Evolutionary conservation across 1,140 invertebrate species (phyloP).

Genomic region (Drosophila melanica): DNA sequence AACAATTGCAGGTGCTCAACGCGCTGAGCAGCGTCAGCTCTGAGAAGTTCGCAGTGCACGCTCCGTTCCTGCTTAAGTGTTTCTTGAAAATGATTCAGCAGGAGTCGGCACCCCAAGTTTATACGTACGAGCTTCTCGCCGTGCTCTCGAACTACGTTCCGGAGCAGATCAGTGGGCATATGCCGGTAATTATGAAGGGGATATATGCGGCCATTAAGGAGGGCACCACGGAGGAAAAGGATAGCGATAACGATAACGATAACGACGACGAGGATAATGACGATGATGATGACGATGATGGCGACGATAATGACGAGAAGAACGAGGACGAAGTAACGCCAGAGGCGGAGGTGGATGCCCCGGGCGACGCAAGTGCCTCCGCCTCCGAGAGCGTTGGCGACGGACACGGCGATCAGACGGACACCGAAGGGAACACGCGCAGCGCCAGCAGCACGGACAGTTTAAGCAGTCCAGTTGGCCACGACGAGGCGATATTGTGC

Average conservation of each 20-base stretch:
- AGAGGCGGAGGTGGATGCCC: neutral
- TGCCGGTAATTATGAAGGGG: slow-evolving; percentile 5
- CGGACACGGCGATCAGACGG: slow-evolving; percentile 27
- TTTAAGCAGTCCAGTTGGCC: neutral
- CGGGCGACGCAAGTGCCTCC: neutral
- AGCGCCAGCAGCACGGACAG: slow-evolving; percentile 2
- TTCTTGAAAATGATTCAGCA: slow-evolving; percentile 6
- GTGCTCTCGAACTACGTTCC: slow-evolving; percentile 18
- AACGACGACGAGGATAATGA: neutral
- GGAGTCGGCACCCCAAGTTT: neutral
- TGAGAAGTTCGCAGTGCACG: slow-evolving; percentile 7
- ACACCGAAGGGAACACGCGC: neutral
- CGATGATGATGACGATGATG: no score
- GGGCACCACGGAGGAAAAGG: neutral
- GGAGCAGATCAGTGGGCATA: neutral
- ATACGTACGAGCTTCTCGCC: slow-evolving; percentile 18
- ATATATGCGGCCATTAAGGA: slow-evolving; percentile 2
- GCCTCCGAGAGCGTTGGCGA: neutral
- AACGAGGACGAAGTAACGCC: neutral
- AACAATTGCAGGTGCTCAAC: slow-evolving; percentile 12
- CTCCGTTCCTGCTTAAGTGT: neutral
- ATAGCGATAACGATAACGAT: neutral
- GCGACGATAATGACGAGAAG: neutral
- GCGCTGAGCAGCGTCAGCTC: slow-evolving; percentile 4
- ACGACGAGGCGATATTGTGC: slow-evolving; percentile 27